A percentile compares a stretch with the other conserved stretches of the same genome.
Conservation (phyloP, 2,113 vertebrate species). For the Neofelis nebulosa region DNA sequence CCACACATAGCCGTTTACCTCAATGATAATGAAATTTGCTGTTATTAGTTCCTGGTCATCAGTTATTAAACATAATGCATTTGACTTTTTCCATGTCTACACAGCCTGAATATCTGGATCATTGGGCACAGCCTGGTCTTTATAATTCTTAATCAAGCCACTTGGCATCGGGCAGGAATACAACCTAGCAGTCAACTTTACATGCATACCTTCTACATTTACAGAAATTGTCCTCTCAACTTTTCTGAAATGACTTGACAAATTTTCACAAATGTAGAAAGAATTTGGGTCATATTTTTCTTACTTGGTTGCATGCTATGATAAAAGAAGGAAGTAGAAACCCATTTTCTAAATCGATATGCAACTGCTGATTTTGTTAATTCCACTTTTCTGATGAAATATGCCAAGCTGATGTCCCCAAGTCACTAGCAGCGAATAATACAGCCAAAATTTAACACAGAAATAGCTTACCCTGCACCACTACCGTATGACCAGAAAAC, state of each 20-base stretch:
- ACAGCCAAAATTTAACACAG: constrained; percentile 74
- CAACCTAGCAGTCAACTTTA: constrained; percentile 84
- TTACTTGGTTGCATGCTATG: constrained; percentile 24
- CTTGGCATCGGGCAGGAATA: constrained; percentile 63
- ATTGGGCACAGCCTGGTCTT: constrained; percentile 38
- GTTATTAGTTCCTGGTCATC: constrained; percentile 83
- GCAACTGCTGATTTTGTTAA: constrained; percentile 36
- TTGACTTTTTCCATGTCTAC: constrained; percentile 69
- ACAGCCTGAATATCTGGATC: constrained; percentile 59
- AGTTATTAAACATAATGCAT: constrained; percentile 78
- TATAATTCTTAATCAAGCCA: constrained; percentile 43
- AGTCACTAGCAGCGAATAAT: constrained; percentile 54
- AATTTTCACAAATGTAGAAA: constrained; percentile 53
- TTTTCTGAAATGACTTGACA: constrained; percentile 70
- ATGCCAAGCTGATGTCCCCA: not conserved
- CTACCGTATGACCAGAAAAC: constrained; percentile 72
- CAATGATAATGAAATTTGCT: constrained; percentile 76
- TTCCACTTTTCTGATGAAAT: constrained; percentile 58
- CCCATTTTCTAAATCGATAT: constrained; percentile 42
- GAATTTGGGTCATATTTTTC: constrained; percentile 60
- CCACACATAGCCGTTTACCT: constrained; percentile 76
- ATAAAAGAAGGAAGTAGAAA: constrained; percentile 67
- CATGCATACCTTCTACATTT: constrained; percentile 81
- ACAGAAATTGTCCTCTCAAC: constrained; percentile 73
- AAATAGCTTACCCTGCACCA: constrained; percentile 71